Evolutionary conservation across 2,113 vertebrate species (phyloP), one percentile per base, ranked within the genome.

Genomic region (Triplophysa siluroides): DNA sequence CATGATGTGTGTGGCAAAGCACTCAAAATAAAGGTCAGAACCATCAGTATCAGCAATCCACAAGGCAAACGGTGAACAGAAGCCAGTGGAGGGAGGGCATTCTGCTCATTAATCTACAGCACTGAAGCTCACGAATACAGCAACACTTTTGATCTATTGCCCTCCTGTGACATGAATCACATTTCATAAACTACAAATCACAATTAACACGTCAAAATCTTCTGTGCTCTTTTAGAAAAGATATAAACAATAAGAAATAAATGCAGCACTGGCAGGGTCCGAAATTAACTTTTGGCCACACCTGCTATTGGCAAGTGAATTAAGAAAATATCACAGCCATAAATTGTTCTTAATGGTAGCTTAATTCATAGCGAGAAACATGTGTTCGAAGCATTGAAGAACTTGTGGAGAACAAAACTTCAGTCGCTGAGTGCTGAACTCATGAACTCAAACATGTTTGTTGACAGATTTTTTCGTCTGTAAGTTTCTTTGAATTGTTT

Each of bases 11-110:
- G 86, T 86, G 86, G 87, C 50, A 71, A 82, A 86, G 83, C 86
- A 89, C 84, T 79, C 88, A 81, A 89, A 90, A 82, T 83, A 91
- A 92, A 92, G 91, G 91, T 92, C 91, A 91, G 86, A 76, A 78
- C 86, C 90, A 91, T 92, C 90, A 89, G 84, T 87, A 89, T 90
- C 88, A 38, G 5, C 33, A 84, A 85, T 88, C 88, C 88, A 82
- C 72, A 71, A 63, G 75, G 83, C 88, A 83, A 90, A 88, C 65
- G 65, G 83, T 83, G 64, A 61, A 38, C 29, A 60, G 29, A 76
- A 58, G 88, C 79, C 89, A 86, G 85, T 85, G 66, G 85, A 84
- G 41, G 43, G 14, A 29, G 26, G 60, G 16, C 45, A 43, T 63
- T 63, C 62, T 61, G n/a, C 29, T 64, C 14, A 54, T 65, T 72